Evolutionary conservation across 2,113 vertebrate genomes (phyloP).

Genomic region (Columba janthina): DNA sequence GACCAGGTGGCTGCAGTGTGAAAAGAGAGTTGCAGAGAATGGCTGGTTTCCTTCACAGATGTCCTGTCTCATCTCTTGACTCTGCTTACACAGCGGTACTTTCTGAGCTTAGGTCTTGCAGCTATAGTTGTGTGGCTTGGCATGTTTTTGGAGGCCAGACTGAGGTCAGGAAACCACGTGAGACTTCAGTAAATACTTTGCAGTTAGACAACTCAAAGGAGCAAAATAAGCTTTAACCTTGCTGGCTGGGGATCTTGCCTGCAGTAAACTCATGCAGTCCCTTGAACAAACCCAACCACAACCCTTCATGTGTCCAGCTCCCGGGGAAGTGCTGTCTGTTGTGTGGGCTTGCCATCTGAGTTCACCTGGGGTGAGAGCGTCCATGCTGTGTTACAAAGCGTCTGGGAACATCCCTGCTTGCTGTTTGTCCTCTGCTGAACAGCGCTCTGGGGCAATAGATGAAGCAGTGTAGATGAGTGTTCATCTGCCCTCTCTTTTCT

Average conservation of each 20-base stretch:
- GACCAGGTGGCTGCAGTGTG: background rate
- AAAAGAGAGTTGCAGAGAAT: background rate
- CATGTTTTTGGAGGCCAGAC: constrained; percentile 27
- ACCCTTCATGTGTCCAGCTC: background rate
- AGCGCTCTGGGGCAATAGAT: background rate
- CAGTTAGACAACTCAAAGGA: background rate
- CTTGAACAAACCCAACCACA: background rate
- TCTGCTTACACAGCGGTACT: constrained; percentile 42
- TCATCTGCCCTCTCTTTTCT: background rate
- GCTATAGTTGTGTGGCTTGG: constrained; percentile 57
- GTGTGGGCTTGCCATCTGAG: background rate
- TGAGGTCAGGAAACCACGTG: constrained; percentile 35
- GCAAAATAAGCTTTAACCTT: background rate
- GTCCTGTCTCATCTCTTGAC: constrained; percentile 41
- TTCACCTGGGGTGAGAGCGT: background rate
- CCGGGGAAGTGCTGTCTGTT: background rate
- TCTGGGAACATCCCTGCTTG: background rate
- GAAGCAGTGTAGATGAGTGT: background rate
- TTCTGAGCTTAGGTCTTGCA: constrained; percentile 1
- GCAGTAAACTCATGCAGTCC: background rate
- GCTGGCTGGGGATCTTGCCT: background rate
- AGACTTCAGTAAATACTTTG: background rate
- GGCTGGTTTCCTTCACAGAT: constrained; percentile 37
- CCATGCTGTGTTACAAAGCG: accelerated
- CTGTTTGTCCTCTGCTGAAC: background rate